Evolutionary conservation across 1,140 invertebrate genomes (phyloP).

Genomic region (Lordiphosa stackelbergi): DNA sequence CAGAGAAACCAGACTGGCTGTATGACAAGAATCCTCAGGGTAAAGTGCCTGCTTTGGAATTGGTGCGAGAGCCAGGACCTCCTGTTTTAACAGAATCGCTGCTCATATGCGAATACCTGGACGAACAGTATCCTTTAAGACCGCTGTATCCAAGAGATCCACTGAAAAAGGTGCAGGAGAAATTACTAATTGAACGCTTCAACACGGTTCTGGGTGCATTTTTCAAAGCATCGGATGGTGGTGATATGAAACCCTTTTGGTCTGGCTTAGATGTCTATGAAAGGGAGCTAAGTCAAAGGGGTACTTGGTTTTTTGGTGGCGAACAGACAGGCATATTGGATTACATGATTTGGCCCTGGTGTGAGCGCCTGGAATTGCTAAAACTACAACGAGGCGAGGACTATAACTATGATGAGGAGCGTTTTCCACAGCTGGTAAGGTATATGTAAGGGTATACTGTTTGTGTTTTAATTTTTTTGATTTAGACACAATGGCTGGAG

Average conservation of each 20-base stretch:
- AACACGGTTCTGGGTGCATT: slow-evolving; percentile 60
- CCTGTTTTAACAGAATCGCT: slow-evolving; percentile 87
- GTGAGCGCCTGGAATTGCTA: slow-evolving; percentile 81
- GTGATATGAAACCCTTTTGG: slow-evolving; percentile 57
- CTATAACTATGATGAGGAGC: slow-evolving; percentile 67
- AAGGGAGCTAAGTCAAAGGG: slow-evolving; percentile 81
- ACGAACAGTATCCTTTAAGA: slow-evolving; percentile 85
- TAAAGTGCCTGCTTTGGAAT: slow-evolving; percentile 90
- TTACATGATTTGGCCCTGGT: slow-evolving; percentile 95
- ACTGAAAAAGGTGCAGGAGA: slow-evolving; percentile 86
- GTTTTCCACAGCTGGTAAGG: slow-evolving; percentile 73
- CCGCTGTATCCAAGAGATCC: slow-evolving; percentile 85
- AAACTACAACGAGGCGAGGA: slow-evolving; percentile 66
- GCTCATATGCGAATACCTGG: slow-evolving; percentile 89
- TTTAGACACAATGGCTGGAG: slow-evolving; percentile 83
- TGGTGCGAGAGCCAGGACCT: slow-evolving; percentile 80
- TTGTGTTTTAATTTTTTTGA: too few species aligned
- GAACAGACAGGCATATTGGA: slow-evolving; percentile 87
- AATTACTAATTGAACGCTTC: slow-evolving; percentile 86
- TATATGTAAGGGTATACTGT: too few species aligned
- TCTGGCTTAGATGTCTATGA: slow-evolving; percentile 83
- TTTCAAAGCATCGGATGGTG: slow-evolving; percentile 60
- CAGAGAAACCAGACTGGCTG: slow-evolving; percentile 91
- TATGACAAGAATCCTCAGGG: slow-evolving; percentile 82
- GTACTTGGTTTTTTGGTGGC: slow-evolving; percentile 84